phyloP scores from a whole-genome alignment of 2,797 vertebrate genomes.

The Acrossocheilus fasciatus region DNA sequence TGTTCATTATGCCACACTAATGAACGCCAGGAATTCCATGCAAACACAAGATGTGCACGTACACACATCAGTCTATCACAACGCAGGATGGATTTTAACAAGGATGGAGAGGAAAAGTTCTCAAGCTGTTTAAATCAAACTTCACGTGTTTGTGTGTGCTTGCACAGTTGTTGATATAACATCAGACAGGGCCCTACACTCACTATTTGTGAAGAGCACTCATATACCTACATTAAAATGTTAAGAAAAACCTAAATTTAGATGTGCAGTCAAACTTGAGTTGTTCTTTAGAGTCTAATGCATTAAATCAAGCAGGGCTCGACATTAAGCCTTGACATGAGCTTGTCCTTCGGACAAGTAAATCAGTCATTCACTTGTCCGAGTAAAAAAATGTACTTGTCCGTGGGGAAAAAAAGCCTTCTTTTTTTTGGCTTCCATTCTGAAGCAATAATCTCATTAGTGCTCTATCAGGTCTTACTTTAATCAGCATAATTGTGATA shows the following conservation, averaged over 20 bases:
- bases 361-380: too few relatives aligned
- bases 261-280: background rate
- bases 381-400: too few relatives aligned
- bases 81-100: background rate
- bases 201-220: background rate
- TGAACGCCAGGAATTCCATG: constrained; percentile 27
- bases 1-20: constrained; percentile 40
- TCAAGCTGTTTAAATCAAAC: constrained; percentile 15
- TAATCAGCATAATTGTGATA: too few relatives aligned
- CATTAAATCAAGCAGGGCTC: background rate
- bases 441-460: too few relatives aligned
- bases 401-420: too few relatives aligned
- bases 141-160: background rate
- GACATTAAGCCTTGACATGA: too few relatives aligned
- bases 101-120: constrained; percentile 19
- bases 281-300: background rate
- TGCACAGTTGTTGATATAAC: background rate
- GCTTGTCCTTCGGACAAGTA: too few relatives aligned
- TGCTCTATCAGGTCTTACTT: too few relatives aligned
- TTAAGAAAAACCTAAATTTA: background rate
- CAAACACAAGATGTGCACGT: constrained; percentile 3
- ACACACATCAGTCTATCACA: constrained; percentile 11
- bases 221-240: background rate
- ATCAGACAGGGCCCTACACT: background rate
- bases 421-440: too few relatives aligned